Conservation (phyloP, 2,888 invertebrate species). For the Oscheius sp. region DNA sequence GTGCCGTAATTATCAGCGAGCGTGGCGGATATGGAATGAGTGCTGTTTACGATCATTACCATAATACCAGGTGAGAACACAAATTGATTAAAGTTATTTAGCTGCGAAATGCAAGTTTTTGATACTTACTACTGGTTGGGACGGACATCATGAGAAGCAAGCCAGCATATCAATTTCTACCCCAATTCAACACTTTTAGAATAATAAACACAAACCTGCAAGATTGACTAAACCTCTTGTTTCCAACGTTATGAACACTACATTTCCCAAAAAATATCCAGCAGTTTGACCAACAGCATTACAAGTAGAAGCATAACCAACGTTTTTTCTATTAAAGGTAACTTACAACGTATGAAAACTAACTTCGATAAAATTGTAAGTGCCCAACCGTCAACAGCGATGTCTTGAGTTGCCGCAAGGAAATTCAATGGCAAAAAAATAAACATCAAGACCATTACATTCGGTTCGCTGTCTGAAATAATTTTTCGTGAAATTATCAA, state of each 20-base stretch:
- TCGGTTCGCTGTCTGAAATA: conserved; percentile 72
- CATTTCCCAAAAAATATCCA: conserved; percentile 80
- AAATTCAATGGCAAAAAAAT: conserved; percentile 92
- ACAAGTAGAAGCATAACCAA: conserved; percentile 97
- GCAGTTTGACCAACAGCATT: conserved; percentile 98
- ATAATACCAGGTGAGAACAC: conserved; percentile 63
- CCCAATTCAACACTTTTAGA: not conserved
- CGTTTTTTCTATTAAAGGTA: conserved; percentile 81
- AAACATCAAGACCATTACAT: conserved; percentile 82
- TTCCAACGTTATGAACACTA: conserved; percentile 90
- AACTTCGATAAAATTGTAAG: conserved; percentile 94
- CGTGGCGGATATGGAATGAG: conserved; percentile 69
- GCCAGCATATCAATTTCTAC: not conserved
- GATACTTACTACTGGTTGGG: conserved; percentile 70
- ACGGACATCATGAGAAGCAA: conserved; percentile 57
- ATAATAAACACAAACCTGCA: conserved; percentile 59
- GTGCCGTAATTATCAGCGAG: conserved; percentile 68
- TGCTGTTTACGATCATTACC: conserved; percentile 68
- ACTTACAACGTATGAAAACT: conserved; percentile 6
- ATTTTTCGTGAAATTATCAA: not conserved
- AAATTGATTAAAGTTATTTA: conserved; percentile 34
- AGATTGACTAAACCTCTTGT: conserved; percentile 82
- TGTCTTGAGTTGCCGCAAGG: conserved; percentile 97
- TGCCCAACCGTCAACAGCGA: conserved; percentile 99
- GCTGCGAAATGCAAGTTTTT: conserved; percentile 69